phyloP scores from a whole-genome alignment of 2,888 invertebrate species.

The Diachrysia chrysitis region DNA sequence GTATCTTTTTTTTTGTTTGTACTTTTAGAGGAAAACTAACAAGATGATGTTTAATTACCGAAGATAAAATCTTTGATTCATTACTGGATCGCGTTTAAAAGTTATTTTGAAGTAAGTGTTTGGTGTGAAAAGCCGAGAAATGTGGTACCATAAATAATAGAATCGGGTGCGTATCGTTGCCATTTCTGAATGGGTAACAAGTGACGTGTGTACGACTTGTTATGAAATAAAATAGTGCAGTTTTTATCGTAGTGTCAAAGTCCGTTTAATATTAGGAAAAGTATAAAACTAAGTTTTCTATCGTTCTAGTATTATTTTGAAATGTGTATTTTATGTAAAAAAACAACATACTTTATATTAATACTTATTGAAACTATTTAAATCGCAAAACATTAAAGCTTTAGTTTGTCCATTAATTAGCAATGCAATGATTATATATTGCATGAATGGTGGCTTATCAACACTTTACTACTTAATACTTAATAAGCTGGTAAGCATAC shows the following conservation, averaged over 20 bases:
- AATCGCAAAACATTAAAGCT: neutral
- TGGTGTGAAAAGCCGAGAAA: conserved; percentile 33
- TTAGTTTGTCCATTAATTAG: neutral
- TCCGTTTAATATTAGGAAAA: neutral
- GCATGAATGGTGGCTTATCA: neutral
- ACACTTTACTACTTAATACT: neutral
- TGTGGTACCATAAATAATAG: conserved; percentile 30
- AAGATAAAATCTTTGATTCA: conserved; percentile 54
- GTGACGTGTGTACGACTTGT: conserved; percentile 32
- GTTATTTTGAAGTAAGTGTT: conserved; percentile 49
- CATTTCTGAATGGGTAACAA: conserved; percentile 45
- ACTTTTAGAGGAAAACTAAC: conserved; percentile 41
- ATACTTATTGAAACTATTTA: neutral
- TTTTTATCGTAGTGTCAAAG: neutral
- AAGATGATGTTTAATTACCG: conserved; percentile 44
- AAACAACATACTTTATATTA: too few species aligned
- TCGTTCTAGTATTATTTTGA: neutral
- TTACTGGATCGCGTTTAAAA: conserved; percentile 37
- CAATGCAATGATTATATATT: neutral
- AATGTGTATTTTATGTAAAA: neutral
- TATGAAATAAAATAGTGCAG: conserved; percentile 22
- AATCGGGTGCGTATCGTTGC: conserved; percentile 16
- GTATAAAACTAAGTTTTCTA: neutral
- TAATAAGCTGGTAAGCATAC: neutral
- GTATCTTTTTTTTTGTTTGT: conserved; percentile 51